Percentiles rank a stretch among this genome's conserved stretches.
These are phyloP conservation scores for Aphodius granarius DNA, from an alignment of 2,888 invertebrate species.

Conservation along the genomic window DNA sequence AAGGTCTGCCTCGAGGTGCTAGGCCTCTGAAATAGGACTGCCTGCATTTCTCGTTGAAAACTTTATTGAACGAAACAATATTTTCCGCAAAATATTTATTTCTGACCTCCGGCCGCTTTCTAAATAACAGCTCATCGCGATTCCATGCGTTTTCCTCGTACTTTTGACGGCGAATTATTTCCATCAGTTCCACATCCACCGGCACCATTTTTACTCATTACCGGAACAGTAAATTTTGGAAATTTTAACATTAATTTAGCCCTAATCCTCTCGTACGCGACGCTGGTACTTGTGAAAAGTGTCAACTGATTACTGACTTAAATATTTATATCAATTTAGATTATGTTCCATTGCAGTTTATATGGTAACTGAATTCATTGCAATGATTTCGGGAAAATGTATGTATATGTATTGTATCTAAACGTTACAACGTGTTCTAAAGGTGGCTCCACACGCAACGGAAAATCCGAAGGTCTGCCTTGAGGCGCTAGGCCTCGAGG, in stretches of 20 bases:
- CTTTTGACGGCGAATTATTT: conserved; percentile 10
- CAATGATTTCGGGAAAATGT: too few species aligned
- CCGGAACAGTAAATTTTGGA: not conserved
- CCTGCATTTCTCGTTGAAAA: conserved; percentile 34
- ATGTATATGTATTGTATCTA: too few species aligned
- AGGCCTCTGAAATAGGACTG: conserved; percentile 43
- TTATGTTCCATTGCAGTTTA: too few species aligned
- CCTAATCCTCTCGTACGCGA: not conserved
- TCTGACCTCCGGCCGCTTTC: conserved; percentile 16
- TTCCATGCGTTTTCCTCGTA: conserved; percentile 22
- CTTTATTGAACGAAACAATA: conserved; percentile 35
- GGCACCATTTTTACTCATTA: not conserved
- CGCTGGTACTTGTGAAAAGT: not conserved
- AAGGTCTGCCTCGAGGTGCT: too few species aligned
- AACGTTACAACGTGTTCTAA: too few species aligned
- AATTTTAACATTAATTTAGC: not conserved
- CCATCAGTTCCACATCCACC: conserved; percentile 3
- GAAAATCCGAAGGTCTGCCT: too few species aligned
- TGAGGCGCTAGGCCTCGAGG: too few species aligned
- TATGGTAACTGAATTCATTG: too few species aligned
- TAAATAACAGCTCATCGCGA: conserved; percentile 17
- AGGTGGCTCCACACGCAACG: too few species aligned
- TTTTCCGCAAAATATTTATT: conserved; percentile 26
- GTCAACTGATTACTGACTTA: not conserved
- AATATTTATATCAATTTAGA: too few species aligned